Evolutionary conservation across 1,140 invertebrate species (phyloP).

Genomic region (Drosophila ananassae): DNA sequence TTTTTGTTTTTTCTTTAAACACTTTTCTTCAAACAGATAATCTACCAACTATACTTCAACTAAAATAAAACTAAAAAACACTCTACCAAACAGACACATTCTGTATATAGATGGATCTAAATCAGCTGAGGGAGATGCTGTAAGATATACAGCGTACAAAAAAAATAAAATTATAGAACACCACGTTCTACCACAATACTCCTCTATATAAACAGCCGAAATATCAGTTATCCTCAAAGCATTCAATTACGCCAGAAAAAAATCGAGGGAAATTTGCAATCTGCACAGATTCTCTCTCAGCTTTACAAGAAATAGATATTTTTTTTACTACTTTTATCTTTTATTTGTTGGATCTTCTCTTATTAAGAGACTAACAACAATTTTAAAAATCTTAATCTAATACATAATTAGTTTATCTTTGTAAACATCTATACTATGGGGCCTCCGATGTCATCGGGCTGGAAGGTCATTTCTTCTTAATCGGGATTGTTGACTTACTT

Average conservation of each 20-base stretch:
- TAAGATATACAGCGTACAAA: background rate
- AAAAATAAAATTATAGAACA: background rate
- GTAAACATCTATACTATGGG: too few species aligned
- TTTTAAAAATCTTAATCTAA: too few species aligned
- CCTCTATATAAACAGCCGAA: background rate
- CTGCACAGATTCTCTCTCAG: background rate
- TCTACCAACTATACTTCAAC: too few species aligned
- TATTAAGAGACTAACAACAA: too few species aligned
- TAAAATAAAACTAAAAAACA: background rate
- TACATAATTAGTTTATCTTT: too few species aligned
- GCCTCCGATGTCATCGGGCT: too few species aligned
- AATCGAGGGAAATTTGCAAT: background rate
- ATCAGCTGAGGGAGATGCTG: background rate
- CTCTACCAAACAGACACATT: background rate
- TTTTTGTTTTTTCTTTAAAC: too few species aligned
- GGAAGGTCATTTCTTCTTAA: too few species aligned
- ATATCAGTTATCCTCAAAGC: background rate
- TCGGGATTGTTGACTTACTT: too few species aligned
- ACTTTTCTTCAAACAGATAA: too few species aligned
- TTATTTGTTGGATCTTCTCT: too few species aligned
- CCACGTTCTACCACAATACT: background rate
- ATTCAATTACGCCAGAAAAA: slow-evolving; percentile 1
- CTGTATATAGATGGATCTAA: background rate
- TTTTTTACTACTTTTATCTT: too few species aligned
- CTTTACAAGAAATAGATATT: background rate